These are phyloP conservation scores for Anolis sagrei DNA, from an alignment of 2,113 vertebrate species.

Conservation along the genomic window DNA sequence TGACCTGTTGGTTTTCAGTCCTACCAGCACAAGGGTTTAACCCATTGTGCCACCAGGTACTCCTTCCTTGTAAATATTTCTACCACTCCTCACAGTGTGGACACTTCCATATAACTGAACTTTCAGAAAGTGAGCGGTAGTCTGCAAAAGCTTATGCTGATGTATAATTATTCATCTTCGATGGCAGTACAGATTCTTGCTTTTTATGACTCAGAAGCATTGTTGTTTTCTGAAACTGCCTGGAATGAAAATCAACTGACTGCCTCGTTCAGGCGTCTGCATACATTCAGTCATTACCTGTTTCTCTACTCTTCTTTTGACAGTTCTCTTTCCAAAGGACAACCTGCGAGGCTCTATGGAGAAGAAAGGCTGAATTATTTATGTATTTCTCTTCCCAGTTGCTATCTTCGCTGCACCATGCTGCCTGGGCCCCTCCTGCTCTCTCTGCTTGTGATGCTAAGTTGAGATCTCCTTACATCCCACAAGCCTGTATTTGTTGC, in stretches of 20 bases:
- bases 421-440: too few species aligned
- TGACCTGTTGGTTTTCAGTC: too few species aligned
- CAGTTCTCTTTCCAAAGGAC: not conserved
- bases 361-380: not conserved
- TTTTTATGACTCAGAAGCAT: not conserved
- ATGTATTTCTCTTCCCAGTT: not conserved
- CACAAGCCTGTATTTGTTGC: slow-evolving; percentile 13
- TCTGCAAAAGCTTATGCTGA: too few species aligned
- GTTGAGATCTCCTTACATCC: not conserved
- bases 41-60: too few species aligned
- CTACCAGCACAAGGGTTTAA: too few species aligned
- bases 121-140: too few species aligned
- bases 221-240: slow-evolving; percentile 27
- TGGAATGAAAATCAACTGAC: slow-evolving; percentile 7
- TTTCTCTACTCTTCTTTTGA: not conserved
- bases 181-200: too few species aligned
- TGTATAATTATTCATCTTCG: too few species aligned
- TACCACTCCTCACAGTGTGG: too few species aligned
- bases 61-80: not conserved
- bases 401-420: too few species aligned
- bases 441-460: too few species aligned
- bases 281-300: not conserved
- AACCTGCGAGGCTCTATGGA: slow-evolving; percentile 4
- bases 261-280: not conserved
- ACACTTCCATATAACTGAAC: not conserved